These are phyloP conservation scores for Oscheius sp. DNA, from an alignment of 1,140 invertebrate genomes.

Conservation along the genomic window DNA sequence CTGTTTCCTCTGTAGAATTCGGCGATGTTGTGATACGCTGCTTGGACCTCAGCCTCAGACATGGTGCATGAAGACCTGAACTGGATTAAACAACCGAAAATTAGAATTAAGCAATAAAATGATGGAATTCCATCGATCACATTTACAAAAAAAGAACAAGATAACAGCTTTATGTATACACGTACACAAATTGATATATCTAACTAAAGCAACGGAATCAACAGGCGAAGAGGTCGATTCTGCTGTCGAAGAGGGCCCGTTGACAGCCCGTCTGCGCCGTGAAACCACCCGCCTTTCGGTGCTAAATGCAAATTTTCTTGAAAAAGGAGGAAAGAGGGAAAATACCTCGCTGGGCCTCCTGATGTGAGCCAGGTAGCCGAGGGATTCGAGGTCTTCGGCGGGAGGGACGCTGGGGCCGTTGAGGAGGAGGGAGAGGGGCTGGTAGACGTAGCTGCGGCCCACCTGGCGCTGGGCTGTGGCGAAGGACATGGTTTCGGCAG, in stretches of 20 bases:
- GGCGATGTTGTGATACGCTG: background rate
- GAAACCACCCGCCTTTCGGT: constrained; percentile 84
- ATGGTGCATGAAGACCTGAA: too few relatives aligned
- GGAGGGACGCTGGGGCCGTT: constrained; percentile 74
- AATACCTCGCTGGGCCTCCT: constrained; percentile 67
- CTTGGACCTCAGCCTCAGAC: background rate
- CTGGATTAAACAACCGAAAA: constrained; percentile 13
- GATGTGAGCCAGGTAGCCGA: constrained; percentile 77
- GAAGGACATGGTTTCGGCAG: constrained; percentile 34
- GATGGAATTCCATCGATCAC: background rate
- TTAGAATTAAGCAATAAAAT: constrained; percentile 3
- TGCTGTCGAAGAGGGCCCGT: constrained; percentile 82
- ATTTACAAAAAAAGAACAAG: background rate
- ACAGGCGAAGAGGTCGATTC: constrained; percentile 72
- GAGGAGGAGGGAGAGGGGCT: constrained; percentile 69
- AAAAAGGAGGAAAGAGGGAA: background rate
- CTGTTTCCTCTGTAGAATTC: background rate
- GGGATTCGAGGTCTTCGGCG: constrained; percentile 68
- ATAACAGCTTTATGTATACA: background rate
- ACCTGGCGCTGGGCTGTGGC: constrained; percentile 14
- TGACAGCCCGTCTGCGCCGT: constrained; percentile 77
- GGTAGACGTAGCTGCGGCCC: constrained; percentile 58
- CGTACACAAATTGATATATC: background rate
- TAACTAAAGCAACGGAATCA: constrained; percentile 8
- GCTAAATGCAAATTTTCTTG: constrained; percentile 46